These are phyloP conservation scores for Microtus richardsoni DNA, from an alignment of 2,113 vertebrate genomes.

Conservation along the genomic window DNA sequence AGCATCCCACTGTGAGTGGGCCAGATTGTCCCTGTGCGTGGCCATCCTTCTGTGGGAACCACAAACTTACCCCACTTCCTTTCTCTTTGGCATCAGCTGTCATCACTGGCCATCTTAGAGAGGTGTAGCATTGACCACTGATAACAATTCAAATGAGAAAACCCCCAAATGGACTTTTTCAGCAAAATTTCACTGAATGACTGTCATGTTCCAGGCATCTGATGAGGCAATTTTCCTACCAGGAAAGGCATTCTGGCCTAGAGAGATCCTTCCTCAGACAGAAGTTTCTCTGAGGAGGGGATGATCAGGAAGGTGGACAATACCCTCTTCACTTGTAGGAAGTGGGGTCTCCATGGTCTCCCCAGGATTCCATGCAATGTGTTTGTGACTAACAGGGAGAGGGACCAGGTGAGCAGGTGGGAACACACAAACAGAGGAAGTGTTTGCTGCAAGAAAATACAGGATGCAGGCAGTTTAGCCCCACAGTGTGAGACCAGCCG, in stretches of 20 bases:
- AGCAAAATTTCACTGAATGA: not conserved
- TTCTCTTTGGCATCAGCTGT: not conserved
- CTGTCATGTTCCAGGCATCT: not conserved
- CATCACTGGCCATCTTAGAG: not conserved
- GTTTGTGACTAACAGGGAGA: not conserved
- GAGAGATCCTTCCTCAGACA: not conserved
- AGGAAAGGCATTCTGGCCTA: conserved; percentile 7
- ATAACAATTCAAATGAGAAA: not conserved
- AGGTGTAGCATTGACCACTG: not conserved
- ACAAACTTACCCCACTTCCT: not conserved
- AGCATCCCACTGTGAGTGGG: accelerated
- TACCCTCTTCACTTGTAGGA: not conserved
- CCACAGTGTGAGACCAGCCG: not conserved
- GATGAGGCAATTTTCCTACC: not conserved
- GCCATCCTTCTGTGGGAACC: not conserved
- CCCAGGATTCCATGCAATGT: not conserved
- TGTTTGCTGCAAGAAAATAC: not conserved
- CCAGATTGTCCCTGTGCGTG: too few relatives aligned
- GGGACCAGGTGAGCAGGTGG: conserved; percentile 40
- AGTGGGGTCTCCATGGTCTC: not conserved
- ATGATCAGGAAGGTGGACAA: conserved; percentile 44
- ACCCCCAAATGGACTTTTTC: not conserved
- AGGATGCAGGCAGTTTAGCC: not conserved
- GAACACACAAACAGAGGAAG: conserved; percentile 65
- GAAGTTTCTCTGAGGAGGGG: not conserved